Percentiles rank a stretch among this genome's conserved stretches.
Conservation (phyloP, 1,140 invertebrate species). For the Onthophagus taurus region DNA sequence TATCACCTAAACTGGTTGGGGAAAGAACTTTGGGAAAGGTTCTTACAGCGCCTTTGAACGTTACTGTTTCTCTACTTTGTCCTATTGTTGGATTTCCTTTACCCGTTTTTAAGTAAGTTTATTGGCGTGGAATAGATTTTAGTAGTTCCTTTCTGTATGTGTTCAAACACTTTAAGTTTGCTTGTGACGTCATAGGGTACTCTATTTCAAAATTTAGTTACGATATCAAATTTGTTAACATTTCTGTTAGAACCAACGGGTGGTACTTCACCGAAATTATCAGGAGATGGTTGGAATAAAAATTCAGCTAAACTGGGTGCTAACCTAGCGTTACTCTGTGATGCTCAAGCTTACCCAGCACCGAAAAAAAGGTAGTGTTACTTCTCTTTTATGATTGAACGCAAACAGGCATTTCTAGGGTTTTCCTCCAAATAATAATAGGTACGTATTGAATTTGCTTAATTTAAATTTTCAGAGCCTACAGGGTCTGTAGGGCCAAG, state of each 20-base stretch:
- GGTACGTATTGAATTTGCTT: conserved; percentile 9
- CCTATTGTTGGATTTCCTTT: conserved; percentile 61
- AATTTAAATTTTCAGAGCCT: conserved; percentile 39
- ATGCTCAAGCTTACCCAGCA: conserved; percentile 53
- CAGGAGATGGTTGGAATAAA: conserved; percentile 48
- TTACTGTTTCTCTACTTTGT: conserved; percentile 36
- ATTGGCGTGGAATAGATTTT: no score
- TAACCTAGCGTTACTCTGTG: conserved; percentile 47
- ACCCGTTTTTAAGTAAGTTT: conserved; percentile 56
- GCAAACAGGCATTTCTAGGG: not conserved
- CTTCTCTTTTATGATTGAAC: not conserved
- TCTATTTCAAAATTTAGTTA: conserved; percentile 61
- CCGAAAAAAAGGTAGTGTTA: conserved; percentile 41
- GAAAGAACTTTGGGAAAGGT: conserved; percentile 38
- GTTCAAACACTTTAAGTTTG: no score
- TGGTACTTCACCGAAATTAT: conserved; percentile 50
- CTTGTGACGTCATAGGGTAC: conserved; percentile 57
- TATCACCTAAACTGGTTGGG: conserved; percentile 42
- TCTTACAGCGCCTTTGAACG: conserved; percentile 42
- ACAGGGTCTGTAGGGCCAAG: conserved; percentile 40
- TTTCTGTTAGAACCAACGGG: conserved; percentile 48
- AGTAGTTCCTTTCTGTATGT: no score
- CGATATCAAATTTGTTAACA: not conserved
- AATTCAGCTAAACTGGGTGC: conserved; percentile 32
- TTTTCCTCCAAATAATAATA: not conserved